A percentile compares a stretch with the other conserved stretches of the same genome.
Evolutionary conservation across 1,140 invertebrate genomes (phyloP).

Genomic region (Zelostemma sp.): DNA sequence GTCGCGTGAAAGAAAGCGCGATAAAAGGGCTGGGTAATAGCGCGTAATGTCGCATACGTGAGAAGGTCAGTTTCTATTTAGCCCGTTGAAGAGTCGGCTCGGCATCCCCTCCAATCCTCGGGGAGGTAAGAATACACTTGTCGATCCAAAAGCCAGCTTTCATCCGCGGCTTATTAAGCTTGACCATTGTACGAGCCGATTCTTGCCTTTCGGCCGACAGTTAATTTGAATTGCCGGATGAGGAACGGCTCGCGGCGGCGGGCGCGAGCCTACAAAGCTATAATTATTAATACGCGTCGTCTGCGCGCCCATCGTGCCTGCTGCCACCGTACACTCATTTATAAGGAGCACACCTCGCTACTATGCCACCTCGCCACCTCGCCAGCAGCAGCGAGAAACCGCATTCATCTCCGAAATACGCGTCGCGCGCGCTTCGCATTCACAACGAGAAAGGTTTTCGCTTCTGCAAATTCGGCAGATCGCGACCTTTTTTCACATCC

Average conservation of each 20-base stretch:
- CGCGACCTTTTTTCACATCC: no score
- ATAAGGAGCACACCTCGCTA: conserved; percentile 57
- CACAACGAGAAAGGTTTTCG: no score
- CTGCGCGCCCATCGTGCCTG: conserved; percentile 57
- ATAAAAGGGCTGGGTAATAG: conserved; percentile 1
- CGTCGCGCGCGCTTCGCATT: conserved; percentile 25
- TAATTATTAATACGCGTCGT: conserved; percentile 70
- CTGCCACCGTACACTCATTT: conserved; percentile 61
- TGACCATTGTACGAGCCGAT: conserved; percentile 38
- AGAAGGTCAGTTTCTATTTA: conserved; percentile 27
- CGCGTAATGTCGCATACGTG: conserved; percentile 9
- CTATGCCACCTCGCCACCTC: no score
- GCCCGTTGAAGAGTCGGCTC: conserved; percentile 2
- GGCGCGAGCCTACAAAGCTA: conserved; percentile 57
- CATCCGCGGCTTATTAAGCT: conserved; percentile 49
- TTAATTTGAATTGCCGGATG: conserved; percentile 62
- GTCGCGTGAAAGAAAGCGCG: background rate
- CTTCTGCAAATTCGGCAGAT: no score
- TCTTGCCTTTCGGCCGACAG: conserved; percentile 40
- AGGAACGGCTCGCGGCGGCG: conserved; percentile 23
- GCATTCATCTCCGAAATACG: conserved; percentile 21
- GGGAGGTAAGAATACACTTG: conserved; percentile 34
- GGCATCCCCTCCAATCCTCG: conserved; percentile 6
- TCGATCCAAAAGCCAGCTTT: conserved; percentile 43
- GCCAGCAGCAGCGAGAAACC: conserved; percentile 34